These are phyloP conservation scores for Nemotelus nigrinus DNA, from an alignment of 2,888 invertebrate genomes.

Conservation along the genomic window DNA sequence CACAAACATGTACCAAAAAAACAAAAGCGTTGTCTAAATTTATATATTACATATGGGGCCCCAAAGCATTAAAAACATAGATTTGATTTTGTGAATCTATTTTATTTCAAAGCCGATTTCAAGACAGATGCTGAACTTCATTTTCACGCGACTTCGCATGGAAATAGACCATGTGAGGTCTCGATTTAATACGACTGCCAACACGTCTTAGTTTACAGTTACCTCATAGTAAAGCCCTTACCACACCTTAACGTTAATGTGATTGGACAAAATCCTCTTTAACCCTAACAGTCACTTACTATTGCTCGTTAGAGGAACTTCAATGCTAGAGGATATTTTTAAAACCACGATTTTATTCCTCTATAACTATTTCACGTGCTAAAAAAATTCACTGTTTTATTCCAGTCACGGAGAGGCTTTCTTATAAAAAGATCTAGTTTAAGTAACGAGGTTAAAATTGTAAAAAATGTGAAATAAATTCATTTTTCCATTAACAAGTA, in stretches of 20 bases:
- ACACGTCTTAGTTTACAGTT: not conserved
- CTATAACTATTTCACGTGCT: no score
- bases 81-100: conserved; percentile 5
- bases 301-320: not conserved
- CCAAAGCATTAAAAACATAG: not conserved
- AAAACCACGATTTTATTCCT: no score
- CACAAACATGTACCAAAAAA: not conserved
- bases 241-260: not conserved
- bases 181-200: not conserved
- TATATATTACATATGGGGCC: conserved; percentile 8
- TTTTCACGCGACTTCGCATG: conserved; percentile 11
- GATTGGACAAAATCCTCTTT: conserved; percentile 1
- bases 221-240: not conserved
- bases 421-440: no score
- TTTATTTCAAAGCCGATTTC: conserved; percentile 3
- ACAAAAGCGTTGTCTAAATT: not conserved
- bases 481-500: no score
- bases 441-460: no score
- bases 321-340: no score
- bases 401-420: no score
- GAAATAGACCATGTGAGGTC: conserved; percentile 23
- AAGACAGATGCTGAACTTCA: not conserved
- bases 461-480: no score
- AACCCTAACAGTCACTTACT: conserved; percentile 4
- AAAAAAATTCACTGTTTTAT: no score